phyloP scores from a whole-genome alignment of 1,140 invertebrate genomes.

The Phthorimaea operculella region DNA sequence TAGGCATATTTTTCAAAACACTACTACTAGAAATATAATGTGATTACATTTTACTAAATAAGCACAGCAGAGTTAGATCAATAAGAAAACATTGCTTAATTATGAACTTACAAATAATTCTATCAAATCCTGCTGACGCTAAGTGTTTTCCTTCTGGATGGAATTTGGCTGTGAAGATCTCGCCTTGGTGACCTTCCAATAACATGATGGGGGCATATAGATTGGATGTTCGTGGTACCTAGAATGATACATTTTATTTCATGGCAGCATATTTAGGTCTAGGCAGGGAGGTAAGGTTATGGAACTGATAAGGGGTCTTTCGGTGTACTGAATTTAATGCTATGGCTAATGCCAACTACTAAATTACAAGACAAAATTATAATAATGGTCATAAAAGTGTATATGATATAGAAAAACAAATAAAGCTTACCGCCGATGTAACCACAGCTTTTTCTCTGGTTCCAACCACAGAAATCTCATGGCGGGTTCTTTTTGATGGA shows the following conservation, averaged over 20 bases:
- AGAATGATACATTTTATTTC: constrained; percentile 13
- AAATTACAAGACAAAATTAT: too few species aligned
- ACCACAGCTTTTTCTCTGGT: constrained; percentile 76
- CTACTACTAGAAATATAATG: too few species aligned
- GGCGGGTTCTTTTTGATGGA: constrained; percentile 76
- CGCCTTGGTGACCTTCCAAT: constrained; percentile 95
- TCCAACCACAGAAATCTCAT: constrained; percentile 75
- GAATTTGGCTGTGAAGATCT: constrained; percentile 94
- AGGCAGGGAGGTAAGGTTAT: too few species aligned
- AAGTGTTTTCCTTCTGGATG: constrained; percentile 96
- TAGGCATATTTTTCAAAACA: too few species aligned
- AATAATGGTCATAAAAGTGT: too few species aligned
- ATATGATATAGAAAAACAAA: too few species aligned
- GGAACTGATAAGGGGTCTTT: too few species aligned
- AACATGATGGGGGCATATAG: constrained; percentile 96
- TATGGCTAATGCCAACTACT: too few species aligned
- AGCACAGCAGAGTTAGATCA: too few species aligned
- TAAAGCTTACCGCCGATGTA: constrained; percentile 63
- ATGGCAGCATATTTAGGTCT: too few species aligned
- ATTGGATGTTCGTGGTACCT: constrained; percentile 86
- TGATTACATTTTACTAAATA: too few species aligned
- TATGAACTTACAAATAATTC: constrained; percentile 89
- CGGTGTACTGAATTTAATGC: too few species aligned
- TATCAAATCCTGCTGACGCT: constrained; percentile 95
- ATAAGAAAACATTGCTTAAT: neutral